Evolutionary conservation across 2,113 vertebrate genomes (phyloP).

Genomic region (Chiloscyllium plagiosum): DNA sequence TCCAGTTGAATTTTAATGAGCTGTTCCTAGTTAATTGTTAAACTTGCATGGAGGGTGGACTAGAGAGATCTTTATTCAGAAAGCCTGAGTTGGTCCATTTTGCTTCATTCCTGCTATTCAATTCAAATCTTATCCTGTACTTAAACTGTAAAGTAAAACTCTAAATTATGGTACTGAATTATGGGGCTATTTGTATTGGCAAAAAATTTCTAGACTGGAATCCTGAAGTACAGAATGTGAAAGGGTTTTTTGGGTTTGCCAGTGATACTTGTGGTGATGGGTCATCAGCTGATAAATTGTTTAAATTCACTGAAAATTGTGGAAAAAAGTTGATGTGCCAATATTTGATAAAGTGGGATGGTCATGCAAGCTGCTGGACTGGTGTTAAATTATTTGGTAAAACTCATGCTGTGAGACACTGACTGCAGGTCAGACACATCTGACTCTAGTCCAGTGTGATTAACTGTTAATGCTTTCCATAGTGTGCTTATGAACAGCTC

Average conservation of each 20-base stretch:
- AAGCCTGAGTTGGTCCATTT: too few relatives aligned
- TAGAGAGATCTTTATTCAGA: too few relatives aligned
- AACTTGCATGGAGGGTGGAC: background rate
- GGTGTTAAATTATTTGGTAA: background rate
- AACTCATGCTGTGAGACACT: background rate
- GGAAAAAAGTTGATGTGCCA: background rate
- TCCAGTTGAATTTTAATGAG: too few relatives aligned
- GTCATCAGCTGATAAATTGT: background rate
- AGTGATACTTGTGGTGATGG: background rate
- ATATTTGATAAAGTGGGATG: background rate
- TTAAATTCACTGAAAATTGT: background rate
- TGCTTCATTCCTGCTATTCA: background rate
- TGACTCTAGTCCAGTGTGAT: background rate
- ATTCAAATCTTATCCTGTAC: background rate
- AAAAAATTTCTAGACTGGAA: background rate
- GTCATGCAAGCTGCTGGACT: background rate
- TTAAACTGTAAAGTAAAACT: background rate
- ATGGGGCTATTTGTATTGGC: background rate
- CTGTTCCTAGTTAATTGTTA: background rate
- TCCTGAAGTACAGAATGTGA: background rate
- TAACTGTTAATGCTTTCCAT: background rate
- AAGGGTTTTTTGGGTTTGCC: background rate
- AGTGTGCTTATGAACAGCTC: too few relatives aligned
- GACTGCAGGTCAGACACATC: background rate
- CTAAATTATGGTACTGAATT: background rate